Conservation (phyloP, 1,140 invertebrate genomes). For the Apolygus lucorum region DNA sequence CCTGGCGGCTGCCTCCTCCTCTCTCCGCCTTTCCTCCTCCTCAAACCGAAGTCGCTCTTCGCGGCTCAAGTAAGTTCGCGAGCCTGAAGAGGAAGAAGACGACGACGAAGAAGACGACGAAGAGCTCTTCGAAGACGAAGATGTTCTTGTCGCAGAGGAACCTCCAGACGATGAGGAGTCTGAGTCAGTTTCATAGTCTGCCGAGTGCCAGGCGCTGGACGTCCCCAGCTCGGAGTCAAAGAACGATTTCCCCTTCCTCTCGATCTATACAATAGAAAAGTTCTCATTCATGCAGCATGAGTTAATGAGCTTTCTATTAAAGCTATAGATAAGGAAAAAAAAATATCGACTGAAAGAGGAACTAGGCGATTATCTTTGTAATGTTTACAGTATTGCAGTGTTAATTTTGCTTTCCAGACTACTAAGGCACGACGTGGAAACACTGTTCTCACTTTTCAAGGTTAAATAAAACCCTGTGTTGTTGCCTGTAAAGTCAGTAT, state of each 20-base stretch:
- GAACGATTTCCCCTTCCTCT: slow-evolving; percentile 33
- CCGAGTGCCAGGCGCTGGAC: not conserved
- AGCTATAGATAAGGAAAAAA: too few species aligned
- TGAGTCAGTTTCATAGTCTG: slow-evolving; percentile 14
- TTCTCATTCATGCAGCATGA: too few species aligned
- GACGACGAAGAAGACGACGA: slow-evolving; percentile 43
- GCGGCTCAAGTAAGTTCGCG: not conserved
- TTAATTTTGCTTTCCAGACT: too few species aligned
- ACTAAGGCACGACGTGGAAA: too few species aligned
- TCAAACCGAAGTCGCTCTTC: not conserved
- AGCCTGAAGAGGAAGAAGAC: slow-evolving; percentile 20
- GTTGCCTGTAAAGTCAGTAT: too few species aligned
- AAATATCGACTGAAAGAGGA: too few species aligned
- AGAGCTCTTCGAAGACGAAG: slow-evolving; percentile 60
- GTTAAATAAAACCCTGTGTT: too few species aligned
- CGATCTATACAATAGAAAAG: too few species aligned
- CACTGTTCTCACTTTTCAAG: too few species aligned
- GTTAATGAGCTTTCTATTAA: too few species aligned
- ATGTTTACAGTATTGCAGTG: too few species aligned
- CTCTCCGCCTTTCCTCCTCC: slow-evolving; percentile 29
- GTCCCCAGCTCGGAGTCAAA: slow-evolving; percentile 30
- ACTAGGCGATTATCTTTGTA: too few species aligned
- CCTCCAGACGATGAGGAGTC: slow-evolving; percentile 6
- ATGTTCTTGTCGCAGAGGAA: not conserved
- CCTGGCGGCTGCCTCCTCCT: slow-evolving; percentile 24